Base-by-base conservation (phyloP, 2,113 vertebrate species). In the Hydropotes inermis region DNA sequence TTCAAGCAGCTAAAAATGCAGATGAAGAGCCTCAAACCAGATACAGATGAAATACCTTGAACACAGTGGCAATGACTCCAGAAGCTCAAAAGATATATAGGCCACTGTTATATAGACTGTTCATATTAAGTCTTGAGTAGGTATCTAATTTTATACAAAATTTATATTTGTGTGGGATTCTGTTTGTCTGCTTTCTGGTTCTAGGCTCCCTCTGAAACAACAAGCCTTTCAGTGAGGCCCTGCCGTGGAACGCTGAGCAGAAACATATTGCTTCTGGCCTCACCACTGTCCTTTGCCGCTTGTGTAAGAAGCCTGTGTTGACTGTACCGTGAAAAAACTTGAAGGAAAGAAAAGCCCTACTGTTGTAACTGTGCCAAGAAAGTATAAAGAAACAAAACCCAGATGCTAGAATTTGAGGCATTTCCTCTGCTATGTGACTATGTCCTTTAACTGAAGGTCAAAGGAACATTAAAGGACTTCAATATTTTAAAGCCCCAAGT, bases 341-440 rank as follows among this genome's bases (percentile, higher is more conserved):
- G 89, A 93, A 97, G 95, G 94, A 96, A 98, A 98, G 84, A 97
- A 98, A 98, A 98, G 97, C 97, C 83, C 87, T 98, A 96, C 91
- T 98, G 82, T 87, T 94, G 83, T 94, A 97, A 97, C 95, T 6
- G 81, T 98, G 99, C 98, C 99, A 99, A 97, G 98, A 96, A 97
- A 98, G 98, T 97, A 98, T 98, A 98, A 99, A 99, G 98, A 97
- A 98, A 98, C 98, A 99, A 98, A 74, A 98, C 98, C 96, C 98
- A 98, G 98, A 97, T 97, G 98, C 94, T 97, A 99, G 99, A 99
- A 99, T 99, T 98, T 98, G 86, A 99, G 98, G 99, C 98, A 99
- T 99, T 99, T 99, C 99, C 99, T 99, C 97, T 64, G 25, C 97
- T 98, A 97, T 98, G 98, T 36, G 97, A 98, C 98, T 97, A 94